Base-by-base conservation (phyloP, 2,797 vertebrate genomes). In the Acanthurus leucopareius region DNA sequence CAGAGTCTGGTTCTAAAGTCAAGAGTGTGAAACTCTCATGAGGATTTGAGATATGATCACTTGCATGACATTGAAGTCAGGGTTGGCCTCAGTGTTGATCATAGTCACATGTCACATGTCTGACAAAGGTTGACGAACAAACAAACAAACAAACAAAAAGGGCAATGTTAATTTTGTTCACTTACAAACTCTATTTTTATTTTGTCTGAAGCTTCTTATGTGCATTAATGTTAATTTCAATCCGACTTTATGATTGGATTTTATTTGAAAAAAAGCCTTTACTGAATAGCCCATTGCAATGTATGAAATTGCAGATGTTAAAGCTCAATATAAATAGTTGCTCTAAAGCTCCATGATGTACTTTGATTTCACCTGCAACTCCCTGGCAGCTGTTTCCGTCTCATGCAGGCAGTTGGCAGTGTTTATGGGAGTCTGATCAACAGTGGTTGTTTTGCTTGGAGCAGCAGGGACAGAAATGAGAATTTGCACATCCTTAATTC, bases 381-480 rank as follows among this genome's bases (percentile, higher is more conserved):
- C 79, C 57, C 68, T 72, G 83, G 75, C 91, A 93, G 89, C 87
- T 89, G 88, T 87, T 89, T 77, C 70, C 59, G 6, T 84, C 82
- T 74, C 85, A 73, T 59, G 67, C 78, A 85, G 71, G 69, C 82
- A 79, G 77, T 90, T 91, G 86, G 86, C 86, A 88, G 67, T 28
- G 22, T 76, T 91, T 81, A 68, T 73, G 84, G 75, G 90, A 90
- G 86, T 87, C 77, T 81, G 86, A 91, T 90, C 83, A 90, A 86
- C 87, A 82, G 82, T 74, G 52, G 73, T 90, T 89, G 89, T 90
- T 92, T 92, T 86, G 87, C 86, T 89, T 58, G 74, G 86, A 89
- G 83, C 88, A 84, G 89, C 85, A 57, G 67, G 77, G 72, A 75
- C 77, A 75, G 82, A 88, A 90, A 93, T 89, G 89, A 90, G 77